These are phyloP conservation scores for Charaxes varanes DNA, from an alignment of 1,140 invertebrate genomes.

Conservation along the genomic window DNA sequence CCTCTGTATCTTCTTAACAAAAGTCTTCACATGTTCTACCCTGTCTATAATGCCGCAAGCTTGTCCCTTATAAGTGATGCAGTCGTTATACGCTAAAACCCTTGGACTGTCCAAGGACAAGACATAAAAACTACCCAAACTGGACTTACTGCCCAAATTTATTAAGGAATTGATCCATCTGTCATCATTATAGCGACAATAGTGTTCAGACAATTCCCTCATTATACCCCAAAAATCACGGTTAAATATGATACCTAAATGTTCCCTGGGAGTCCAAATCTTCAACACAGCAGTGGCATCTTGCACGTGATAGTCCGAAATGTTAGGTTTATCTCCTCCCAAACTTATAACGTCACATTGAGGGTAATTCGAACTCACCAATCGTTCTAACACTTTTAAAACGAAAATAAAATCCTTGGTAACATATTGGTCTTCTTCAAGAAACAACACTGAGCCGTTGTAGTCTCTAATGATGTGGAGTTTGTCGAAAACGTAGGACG, in stretches of 20 bases:
- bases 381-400: constrained; percentile 17
- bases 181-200: constrained; percentile 30
- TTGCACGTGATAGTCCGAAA: constrained; percentile 14
- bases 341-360: constrained; percentile 27
- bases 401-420: constrained; percentile 28
- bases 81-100: constrained; percentile 25
- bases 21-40: not conserved
- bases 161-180: constrained; percentile 26
- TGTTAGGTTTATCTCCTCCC: constrained; percentile 13
- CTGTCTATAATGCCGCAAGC: not conserved
- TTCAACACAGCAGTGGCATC: constrained; percentile 13
- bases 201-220: constrained; percentile 17
- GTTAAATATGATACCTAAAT: constrained; percentile 30
- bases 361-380: constrained; percentile 11
- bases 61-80: not conserved
- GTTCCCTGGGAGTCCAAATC: constrained; percentile 17
- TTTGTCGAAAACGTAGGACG: constrained; percentile 31
- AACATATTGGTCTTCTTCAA: constrained; percentile 34
- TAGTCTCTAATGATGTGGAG: constrained; percentile 19
- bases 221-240: constrained; percentile 28
- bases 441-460: constrained; percentile 25
- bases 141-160: constrained; percentile 12
- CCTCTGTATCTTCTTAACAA: constrained; percentile 3
- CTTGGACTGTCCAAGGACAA: constrained; percentile 23
- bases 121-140: constrained; percentile 8